A percentile compares a stretch with the other conserved stretches of the same genome.
These are phyloP conservation scores for Drosophila navojoa DNA, from an alignment of 1,140 invertebrate genomes.

Conservation along the genomic window DNA sequence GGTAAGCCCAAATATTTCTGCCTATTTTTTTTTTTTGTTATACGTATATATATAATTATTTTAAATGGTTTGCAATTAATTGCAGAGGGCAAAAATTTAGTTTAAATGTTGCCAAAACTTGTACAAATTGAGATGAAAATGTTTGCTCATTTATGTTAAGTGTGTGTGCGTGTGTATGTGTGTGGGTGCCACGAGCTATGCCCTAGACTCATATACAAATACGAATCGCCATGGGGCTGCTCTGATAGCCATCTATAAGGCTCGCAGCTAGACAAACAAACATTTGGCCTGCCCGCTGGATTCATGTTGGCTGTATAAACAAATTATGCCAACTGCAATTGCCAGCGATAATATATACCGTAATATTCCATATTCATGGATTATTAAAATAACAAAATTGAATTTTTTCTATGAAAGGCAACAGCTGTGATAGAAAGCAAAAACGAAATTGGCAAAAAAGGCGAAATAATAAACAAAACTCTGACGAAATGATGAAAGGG, in stretches of 20 bases:
- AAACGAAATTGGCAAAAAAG: no score
- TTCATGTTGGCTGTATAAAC: not conserved
- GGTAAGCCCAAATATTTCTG: constrained; percentile 44
- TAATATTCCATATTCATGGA: no score
- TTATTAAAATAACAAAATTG: no score
- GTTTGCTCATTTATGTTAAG: constrained; percentile 34
- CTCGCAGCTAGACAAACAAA: not conserved
- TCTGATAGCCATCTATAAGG: not conserved
- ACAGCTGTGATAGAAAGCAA: no score
- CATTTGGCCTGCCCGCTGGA: not conserved
- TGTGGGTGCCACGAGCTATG: not conserved
- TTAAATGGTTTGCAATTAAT: constrained; percentile 69
- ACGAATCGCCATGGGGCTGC: constrained; percentile 5
- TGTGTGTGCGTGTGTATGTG: constrained; percentile 2
- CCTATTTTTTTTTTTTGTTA: not conserved
- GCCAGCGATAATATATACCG: no score
- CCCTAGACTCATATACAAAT: constrained; percentile 1
- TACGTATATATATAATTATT: constrained; percentile 36
- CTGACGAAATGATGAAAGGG: no score
- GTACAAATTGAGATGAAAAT: constrained; percentile 40
- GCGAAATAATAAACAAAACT: no score
- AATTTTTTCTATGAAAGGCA: no score
- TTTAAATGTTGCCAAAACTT: constrained; percentile 25
- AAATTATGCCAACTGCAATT: not conserved
- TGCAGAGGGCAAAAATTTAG: not conserved